Conservation (phyloP, 2,888 invertebrate species). For the Hirtodrosophila duncani region DNA sequence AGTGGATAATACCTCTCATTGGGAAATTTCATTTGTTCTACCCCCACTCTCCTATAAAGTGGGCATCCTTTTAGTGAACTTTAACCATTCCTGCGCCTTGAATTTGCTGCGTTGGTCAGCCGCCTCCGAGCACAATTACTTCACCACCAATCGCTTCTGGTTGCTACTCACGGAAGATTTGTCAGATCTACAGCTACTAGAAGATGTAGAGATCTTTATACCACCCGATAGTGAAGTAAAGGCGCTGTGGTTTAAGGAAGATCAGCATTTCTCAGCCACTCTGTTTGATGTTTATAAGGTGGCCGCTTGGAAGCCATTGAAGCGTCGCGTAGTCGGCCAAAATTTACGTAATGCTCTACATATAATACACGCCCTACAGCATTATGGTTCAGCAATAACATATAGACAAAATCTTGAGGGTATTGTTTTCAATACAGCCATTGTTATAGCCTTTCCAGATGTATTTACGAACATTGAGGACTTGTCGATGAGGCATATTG, state of each 20-base stretch:
- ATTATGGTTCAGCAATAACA: constrained; percentile 68
- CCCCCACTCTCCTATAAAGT: constrained; percentile 57
- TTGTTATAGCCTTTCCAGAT: constrained; percentile 77
- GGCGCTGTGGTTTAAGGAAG: constrained; percentile 39
- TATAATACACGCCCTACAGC: constrained; percentile 46
- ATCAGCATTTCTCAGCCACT: constrained; percentile 27
- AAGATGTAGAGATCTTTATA: constrained; percentile 65
- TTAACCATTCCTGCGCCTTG: constrained; percentile 59
- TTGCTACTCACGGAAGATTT: constrained; percentile 51
- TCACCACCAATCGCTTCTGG: constrained; percentile 76
- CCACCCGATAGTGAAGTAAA: constrained; percentile 74
- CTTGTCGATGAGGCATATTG: constrained; percentile 75
- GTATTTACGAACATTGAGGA: constrained; percentile 76
- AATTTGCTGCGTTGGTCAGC: constrained; percentile 69
- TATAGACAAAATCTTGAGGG: constrained; percentile 75
- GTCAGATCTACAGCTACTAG: constrained; percentile 42
- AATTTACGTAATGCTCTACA: constrained; percentile 34
- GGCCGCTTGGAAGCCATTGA: constrained; percentile 56
- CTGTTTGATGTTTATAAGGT: constrained; percentile 75
- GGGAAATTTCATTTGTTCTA: constrained; percentile 53
- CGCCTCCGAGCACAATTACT: constrained; percentile 70
- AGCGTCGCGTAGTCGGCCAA: constrained; percentile 39
- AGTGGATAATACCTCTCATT: constrained; percentile 41
- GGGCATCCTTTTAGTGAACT: constrained; percentile 68
- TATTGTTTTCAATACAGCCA: constrained; percentile 71